Evolutionary conservation across 2,113 vertebrate species (phyloP).

Genomic region (Mesembrinibis cayennensis): DNA sequence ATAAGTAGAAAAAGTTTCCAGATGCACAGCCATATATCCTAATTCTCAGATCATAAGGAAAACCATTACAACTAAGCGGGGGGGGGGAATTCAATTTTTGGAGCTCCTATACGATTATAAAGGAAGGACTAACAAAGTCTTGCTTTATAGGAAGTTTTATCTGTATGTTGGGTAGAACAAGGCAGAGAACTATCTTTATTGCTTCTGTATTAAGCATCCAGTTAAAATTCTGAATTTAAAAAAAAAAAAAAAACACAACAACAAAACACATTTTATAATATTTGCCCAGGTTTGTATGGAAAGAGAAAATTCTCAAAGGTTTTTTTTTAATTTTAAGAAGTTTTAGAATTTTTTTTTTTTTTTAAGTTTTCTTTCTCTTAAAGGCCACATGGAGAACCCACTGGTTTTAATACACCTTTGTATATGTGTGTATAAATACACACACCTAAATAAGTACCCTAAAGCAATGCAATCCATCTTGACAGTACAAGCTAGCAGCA

Average conservation of each 20-base stretch:
- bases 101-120: neutral
- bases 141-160: neutral
- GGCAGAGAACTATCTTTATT: neutral
- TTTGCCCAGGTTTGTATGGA: neutral
- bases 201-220: neutral
- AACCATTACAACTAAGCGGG: neutral
- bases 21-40: conserved; percentile 31
- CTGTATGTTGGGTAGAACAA: neutral
- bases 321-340: neutral
- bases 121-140: neutral
- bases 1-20: conserved; percentile 55
- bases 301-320: neutral
- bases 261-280: neutral
- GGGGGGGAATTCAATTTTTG: neutral
- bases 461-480: neutral
- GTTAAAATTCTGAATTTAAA: neutral
- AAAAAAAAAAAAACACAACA: neutral
- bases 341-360: neutral
- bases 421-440: too few relatives aligned
- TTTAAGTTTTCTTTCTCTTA: neutral
- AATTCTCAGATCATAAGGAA: conserved; percentile 3
- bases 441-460: neutral
- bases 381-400: neutral
- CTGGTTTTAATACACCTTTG: neutral
- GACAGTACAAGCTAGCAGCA: neutral